phyloP scores from a whole-genome alignment of 2,888 invertebrate genomes.

The Julus scandinavius region DNA sequence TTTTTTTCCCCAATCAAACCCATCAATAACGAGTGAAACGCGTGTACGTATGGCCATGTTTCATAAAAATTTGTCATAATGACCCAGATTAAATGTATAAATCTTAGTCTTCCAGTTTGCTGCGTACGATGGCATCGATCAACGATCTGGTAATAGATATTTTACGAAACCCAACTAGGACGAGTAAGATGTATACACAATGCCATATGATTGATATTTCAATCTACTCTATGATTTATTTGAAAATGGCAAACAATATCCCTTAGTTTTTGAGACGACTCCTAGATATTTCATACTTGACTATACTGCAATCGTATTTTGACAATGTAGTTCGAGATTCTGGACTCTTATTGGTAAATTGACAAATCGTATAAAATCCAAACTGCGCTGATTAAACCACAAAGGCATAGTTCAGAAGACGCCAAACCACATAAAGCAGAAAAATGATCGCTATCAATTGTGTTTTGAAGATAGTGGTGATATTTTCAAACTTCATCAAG shows the following conservation, averaged over 20 bases:
- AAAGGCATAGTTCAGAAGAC: not conserved
- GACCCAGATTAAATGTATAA: slow-evolving; percentile 20
- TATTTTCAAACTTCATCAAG: no score
- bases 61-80: not conserved
- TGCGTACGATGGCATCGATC: not conserved
- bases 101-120: not conserved
- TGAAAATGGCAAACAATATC: not conserved
- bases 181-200: not conserved
- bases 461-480: no score
- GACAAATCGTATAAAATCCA: not conserved
- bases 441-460: no score
- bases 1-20: not conserved
- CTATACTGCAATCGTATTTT: not conserved
- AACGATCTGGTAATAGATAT: not conserved
- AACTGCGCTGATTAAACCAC: not conserved
- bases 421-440: not conserved
- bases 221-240: not conserved
- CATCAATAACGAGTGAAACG: not conserved
- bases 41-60: not conserved
- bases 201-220: slow-evolving; percentile 15
- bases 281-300: not conserved
- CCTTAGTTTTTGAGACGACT: not conserved
- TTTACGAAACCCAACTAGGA: not conserved
- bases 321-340: not conserved
- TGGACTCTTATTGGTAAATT: not conserved